Evolutionary conservation across 2,113 vertebrate species (phyloP).

Genomic region (Pantherophis guttatus): DNA sequence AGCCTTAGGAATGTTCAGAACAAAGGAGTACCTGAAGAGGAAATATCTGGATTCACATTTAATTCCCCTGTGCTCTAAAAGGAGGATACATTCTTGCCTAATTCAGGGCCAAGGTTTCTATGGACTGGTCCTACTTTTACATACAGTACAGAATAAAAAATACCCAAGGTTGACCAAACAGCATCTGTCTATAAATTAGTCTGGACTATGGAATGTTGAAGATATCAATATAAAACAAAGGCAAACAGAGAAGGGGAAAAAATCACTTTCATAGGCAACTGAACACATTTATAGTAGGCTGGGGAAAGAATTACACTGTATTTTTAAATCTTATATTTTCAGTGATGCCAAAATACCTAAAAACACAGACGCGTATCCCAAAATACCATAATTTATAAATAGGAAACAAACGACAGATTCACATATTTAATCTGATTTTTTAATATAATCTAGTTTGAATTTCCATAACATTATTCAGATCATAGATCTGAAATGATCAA

Average conservation of each 20-base stretch:
- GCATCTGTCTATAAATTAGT: too few relatives aligned
- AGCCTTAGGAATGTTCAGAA: not conserved
- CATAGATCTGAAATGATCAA: not conserved
- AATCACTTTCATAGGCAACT: not conserved
- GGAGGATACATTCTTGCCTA: not conserved
- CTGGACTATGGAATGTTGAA: not conserved
- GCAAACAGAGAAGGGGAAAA: not conserved
- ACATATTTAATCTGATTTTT: not conserved
- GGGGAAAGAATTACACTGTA: not conserved
- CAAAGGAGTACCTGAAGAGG: not conserved
- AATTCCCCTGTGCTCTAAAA: not conserved
- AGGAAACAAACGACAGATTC: not conserved
- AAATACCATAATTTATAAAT: not conserved
- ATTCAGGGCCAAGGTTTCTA: not conserved
- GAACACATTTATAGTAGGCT: not conserved
- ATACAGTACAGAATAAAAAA: not conserved
- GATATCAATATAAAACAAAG: not conserved
- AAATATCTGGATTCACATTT: not conserved
- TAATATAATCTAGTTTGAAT: not conserved
- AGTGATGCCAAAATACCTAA: not conserved
- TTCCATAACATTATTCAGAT: not conserved
- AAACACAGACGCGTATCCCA: not conserved
- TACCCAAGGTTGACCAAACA: not conserved
- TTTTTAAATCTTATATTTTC: not conserved
- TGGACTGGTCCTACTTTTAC: not conserved